Conservation (phyloP, 2,888 invertebrate genomes). For the Oegoconia quadripuncta region DNA sequence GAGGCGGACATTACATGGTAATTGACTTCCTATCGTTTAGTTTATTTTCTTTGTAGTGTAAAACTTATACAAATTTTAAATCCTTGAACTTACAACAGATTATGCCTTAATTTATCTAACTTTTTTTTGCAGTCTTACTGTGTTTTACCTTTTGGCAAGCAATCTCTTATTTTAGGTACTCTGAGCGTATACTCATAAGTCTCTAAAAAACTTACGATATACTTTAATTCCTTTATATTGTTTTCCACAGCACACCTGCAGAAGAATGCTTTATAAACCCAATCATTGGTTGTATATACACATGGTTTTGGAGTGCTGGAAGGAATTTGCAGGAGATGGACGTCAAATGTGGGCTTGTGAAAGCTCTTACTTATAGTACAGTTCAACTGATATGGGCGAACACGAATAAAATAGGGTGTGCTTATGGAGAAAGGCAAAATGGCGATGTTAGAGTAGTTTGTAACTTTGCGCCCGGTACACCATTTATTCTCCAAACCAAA, state of each 20-base stretch:
- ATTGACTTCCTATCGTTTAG: too few relatives aligned
- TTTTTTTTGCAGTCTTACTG: too few relatives aligned
- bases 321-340: slow-evolving; percentile 40
- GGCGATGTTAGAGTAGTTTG: slow-evolving; percentile 60
- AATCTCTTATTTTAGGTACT: too few relatives aligned
- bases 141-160: too few relatives aligned
- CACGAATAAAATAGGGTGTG: slow-evolving; percentile 64
- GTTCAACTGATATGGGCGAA: slow-evolving; percentile 62
- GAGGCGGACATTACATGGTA: too few relatives aligned
- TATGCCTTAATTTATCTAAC: too few relatives aligned
- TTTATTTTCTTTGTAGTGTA: too few relatives aligned
- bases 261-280: slow-evolving; percentile 56
- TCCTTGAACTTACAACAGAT: too few relatives aligned
- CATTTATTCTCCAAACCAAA: slow-evolving; percentile 44
- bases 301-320: slow-evolving; percentile 60
- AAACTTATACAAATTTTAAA: too few relatives aligned
- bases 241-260: slow-evolving; percentile 45
- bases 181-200: too few relatives aligned
- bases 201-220: too few relatives aligned
- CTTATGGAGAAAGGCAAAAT: slow-evolving; percentile 40
- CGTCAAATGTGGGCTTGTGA: slow-evolving; percentile 53
- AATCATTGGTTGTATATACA: slow-evolving; percentile 58
- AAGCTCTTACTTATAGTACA: slow-evolving; percentile 45
- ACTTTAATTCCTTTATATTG: too few relatives aligned
- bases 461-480: slow-evolving; percentile 65